Conservation (phyloP, 2,888 invertebrate species). For the Sarcophaga subvicina region DNA sequence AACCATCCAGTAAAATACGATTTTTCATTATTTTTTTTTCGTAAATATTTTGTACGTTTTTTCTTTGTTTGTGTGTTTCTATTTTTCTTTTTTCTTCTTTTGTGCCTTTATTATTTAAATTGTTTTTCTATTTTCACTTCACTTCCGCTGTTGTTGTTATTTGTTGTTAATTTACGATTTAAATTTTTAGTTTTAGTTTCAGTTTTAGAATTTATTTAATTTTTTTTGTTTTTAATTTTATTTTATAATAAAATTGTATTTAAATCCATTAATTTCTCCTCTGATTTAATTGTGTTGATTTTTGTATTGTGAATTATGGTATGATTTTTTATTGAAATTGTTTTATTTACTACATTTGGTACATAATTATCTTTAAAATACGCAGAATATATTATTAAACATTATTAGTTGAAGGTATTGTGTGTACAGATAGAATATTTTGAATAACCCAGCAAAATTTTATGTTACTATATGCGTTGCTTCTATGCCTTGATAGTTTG, state of each 20-base stretch:
- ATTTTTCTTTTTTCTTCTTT: constrained; percentile 20
- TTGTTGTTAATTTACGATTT: background rate
- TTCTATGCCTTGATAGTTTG: no score
- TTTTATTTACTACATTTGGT: constrained; percentile 46
- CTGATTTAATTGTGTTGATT: constrained; percentile 26
- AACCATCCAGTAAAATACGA: constrained; percentile 77
- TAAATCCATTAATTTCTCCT: constrained; percentile 35
- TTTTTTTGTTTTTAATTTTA: background rate
- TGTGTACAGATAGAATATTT: constrained; percentile 25
- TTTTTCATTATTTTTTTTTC: constrained; percentile 75
- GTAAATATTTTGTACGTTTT: constrained; percentile 23
- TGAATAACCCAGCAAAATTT: constrained; percentile 14
- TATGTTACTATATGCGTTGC: no score
- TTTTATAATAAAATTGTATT: background rate
- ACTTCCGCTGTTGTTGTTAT: constrained; percentile 32
- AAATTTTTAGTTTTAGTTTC: background rate
- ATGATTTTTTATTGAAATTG: background rate
- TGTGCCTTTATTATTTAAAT: constrained; percentile 37
- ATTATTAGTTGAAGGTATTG: constrained; percentile 9
- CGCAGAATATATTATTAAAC: constrained; percentile 1
- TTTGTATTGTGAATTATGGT: background rate
- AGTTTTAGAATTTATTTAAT: background rate
- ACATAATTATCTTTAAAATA: constrained; percentile 38
- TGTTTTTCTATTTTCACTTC: background rate
- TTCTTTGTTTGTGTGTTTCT: background rate